Evolutionary conservation across 2,888 invertebrate species (phyloP), one percentile per base, ranked within the genome.

Genomic region (Melanophora roralis): DNA sequence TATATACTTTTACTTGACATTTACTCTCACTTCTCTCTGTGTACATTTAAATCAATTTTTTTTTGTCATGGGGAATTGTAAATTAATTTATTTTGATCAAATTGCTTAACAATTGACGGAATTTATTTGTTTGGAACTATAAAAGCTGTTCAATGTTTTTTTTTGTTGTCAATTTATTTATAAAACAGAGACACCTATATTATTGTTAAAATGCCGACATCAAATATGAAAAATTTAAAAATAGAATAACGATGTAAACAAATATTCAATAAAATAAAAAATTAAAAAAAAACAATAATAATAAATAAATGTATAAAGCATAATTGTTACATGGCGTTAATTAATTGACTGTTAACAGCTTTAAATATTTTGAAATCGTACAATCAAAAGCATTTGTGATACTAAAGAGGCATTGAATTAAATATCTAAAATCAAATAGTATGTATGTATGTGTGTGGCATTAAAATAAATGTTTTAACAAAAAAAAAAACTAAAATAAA

Each of bases 361-460:
- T 62, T 14, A 55, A 62, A 62, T 43, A 72, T 53, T 62, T 60
- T 43, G 51, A 45, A n/a, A n/a, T n/a, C n/a, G n/a, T n/a, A n/a
- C n/a, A n/a, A n/a, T n/a, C n/a, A n/a, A n/a, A n/a, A n/a, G n/a
- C n/a, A n/a, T n/a, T n/a, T n/a, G n/a, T n/a, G n/a, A n/a, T n/a
- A n/a, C n/a, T n/a, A n/a, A n/a, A n/a, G n/a, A n/a, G n/a, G n/a
- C n/a, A n/a, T n/a, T n/a, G n/a, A n/a, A n/a, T n/a, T n/a, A n/a
- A n/a, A n/a, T n/a, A n/a, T n/a, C n/a, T n/a, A n/a, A n/a, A n/a
- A n/a, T n/a, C n/a, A n/a, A n/a, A n/a, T n/a, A n/a, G n/a, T n/a
- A n/a, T n/a, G n/a, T n/a, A n/a, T n/a, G n/a, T n/a, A n/a, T n/a
- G n/a, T n/a, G n/a, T n/a, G n/a, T n/a, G n/a, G n/a, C n/a, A n/a